phyloP scores from a whole-genome alignment of 2,888 invertebrate species.

The Andrena haemorrhoa region DNA sequence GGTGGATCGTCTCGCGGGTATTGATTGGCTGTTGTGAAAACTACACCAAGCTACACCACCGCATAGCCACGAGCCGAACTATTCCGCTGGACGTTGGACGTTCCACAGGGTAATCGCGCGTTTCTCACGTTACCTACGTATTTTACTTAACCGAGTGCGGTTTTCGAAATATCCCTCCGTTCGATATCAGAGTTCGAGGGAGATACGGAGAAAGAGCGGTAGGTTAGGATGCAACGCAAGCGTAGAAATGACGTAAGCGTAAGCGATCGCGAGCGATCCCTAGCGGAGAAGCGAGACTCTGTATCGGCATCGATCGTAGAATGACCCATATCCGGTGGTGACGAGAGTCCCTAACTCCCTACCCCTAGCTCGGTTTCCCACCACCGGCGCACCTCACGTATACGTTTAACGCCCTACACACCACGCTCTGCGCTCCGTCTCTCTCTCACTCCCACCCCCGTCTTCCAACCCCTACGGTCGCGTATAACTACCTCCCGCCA shows the following conservation, averaged over 20 bases:
- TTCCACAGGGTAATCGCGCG: constrained; percentile 50
- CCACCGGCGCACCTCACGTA: constrained; percentile 30
- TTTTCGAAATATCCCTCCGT: not conserved
- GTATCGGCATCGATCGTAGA: constrained; percentile 83
- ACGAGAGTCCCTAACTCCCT: constrained; percentile 64
- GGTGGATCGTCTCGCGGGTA: constrained; percentile 80
- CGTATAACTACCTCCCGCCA: constrained; percentile 52
- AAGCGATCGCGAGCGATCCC: constrained; percentile 72
- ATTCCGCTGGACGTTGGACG: constrained; percentile 52
- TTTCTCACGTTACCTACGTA: constrained; percentile 6
- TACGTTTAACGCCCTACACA: constrained; percentile 6
- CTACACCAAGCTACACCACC: constrained; percentile 62
- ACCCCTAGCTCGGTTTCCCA: constrained; percentile 49
- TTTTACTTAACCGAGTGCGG: not conserved
- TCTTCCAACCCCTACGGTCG: constrained; percentile 35
- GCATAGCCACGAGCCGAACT: constrained; percentile 66
- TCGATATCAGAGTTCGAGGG: constrained; percentile 82
- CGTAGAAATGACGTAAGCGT: constrained; percentile 79
- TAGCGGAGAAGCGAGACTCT: constrained; percentile 79
- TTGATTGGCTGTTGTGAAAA: constrained; percentile 83
- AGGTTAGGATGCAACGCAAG: constrained; percentile 76
- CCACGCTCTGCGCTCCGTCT: not conserved
- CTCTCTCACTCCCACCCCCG: constrained; percentile 21
- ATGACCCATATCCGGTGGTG: constrained; percentile 83
- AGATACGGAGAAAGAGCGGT: constrained; percentile 78